Conservation (phyloP, 1,140 invertebrate genomes). For the Centruroides sculpturatus region DNA sequence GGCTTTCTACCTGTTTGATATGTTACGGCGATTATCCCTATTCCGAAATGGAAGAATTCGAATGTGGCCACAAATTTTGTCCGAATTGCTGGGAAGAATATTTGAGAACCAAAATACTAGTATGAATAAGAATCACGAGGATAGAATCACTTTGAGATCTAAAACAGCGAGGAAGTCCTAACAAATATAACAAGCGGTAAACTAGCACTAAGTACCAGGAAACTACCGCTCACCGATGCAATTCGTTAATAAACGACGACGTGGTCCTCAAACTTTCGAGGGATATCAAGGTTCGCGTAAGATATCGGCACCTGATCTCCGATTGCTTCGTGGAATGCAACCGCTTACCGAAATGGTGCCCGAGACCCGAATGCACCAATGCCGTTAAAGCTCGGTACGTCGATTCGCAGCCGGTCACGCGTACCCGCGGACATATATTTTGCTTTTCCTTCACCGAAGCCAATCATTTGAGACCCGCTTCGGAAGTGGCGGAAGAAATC, state of each 20-base stretch:
- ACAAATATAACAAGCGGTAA: too few relatives aligned
- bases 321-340: slow-evolving; percentile 98
- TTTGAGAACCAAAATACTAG: too few relatives aligned
- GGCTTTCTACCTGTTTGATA: slow-evolving; percentile 69
- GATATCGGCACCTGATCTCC: slow-evolving; percentile 95
- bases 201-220: too few relatives aligned
- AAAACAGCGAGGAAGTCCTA: too few relatives aligned
- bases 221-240: slow-evolving; percentile 64
- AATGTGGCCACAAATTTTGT: too few relatives aligned
- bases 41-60: too few relatives aligned
- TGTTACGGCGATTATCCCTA: too few relatives aligned
- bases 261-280: slow-evolving; percentile 76
- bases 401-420: slow-evolving; percentile 83
- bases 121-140: too few relatives aligned
- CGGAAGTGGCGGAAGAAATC: slow-evolving; percentile 67
- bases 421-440: slow-evolving; percentile 84
- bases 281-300: slow-evolving; percentile 83
- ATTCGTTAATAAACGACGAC: slow-evolving; percentile 90
- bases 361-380: slow-evolving; percentile 90
- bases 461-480: slow-evolving; percentile 64
- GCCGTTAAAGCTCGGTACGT: slow-evolving; percentile 88
- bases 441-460: slow-evolving; percentile 95
- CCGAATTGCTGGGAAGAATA: too few relatives aligned
- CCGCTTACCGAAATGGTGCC: slow-evolving; percentile 89
- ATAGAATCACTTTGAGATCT: too few relatives aligned